A percentile compares a stretch with the other conserved stretches of the same genome.
These are phyloP conservation scores for Gastrophysa polygoni DNA, from an alignment of 2,888 invertebrate genomes.

Conservation along the genomic window DNA sequence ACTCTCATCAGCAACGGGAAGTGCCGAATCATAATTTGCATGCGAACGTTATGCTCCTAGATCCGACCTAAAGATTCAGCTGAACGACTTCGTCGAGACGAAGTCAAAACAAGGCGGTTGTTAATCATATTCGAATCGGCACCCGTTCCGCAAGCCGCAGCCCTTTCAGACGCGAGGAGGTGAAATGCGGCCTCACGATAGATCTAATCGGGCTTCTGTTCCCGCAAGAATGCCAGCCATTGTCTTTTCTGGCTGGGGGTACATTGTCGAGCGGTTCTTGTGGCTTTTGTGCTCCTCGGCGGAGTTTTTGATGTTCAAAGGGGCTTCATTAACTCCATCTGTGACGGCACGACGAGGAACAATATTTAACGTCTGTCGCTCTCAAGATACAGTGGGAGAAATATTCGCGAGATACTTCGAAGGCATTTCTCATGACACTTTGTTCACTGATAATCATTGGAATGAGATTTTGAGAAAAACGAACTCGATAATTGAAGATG, in stretches of 20 bases:
- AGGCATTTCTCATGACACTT: too few species aligned
- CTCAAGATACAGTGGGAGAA: too few species aligned
- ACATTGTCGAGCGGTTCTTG: background rate
- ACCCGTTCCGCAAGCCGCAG: background rate
- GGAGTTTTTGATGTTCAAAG: background rate
- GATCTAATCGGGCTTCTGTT: slow-evolving; percentile 32
- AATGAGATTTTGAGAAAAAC: too few species aligned
- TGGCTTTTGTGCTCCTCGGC: background rate
- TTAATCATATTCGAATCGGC: background rate
- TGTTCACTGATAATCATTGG: too few species aligned
- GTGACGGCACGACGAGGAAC: background rate
- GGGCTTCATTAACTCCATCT: background rate
- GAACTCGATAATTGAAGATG: too few species aligned
- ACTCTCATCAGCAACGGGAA: background rate
- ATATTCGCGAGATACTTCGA: too few species aligned
- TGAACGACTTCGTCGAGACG: background rate
- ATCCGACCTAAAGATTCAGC: background rate
- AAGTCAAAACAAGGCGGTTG: background rate
- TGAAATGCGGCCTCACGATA: slow-evolving; percentile 28
- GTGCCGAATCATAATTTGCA: background rate
- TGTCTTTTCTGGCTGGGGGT: slow-evolving; percentile 24
- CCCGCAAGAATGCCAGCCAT: slow-evolving; percentile 26
- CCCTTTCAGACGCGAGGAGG: background rate
- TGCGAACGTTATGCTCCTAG: background rate
- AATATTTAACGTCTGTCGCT: too few species aligned